phyloP scores from a whole-genome alignment of 2,113 vertebrate genomes.

The Otis tarda region DNA sequence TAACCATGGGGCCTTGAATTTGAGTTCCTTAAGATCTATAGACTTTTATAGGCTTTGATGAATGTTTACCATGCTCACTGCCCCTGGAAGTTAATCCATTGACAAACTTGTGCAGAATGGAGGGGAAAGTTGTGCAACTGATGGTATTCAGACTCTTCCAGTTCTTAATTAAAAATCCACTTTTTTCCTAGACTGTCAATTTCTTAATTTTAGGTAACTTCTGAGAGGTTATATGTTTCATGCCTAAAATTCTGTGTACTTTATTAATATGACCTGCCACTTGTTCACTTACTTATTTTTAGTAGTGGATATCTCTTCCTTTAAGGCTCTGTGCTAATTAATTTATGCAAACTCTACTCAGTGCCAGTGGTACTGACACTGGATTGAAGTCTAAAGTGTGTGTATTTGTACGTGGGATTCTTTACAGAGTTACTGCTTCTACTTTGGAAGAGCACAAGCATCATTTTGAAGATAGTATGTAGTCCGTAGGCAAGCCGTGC shows the following conservation, averaged over 20 bases:
- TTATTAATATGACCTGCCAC: background rate
- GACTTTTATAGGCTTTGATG: background rate
- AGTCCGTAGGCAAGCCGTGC: fast-evolving
- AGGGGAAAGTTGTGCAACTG: background rate
- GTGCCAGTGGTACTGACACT: background rate
- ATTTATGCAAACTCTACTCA: background rate
- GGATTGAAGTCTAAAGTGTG: background rate
- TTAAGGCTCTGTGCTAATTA: background rate
- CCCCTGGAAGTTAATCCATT: background rate
- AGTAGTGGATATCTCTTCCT: background rate
- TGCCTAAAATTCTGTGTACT: background rate
- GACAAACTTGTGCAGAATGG: background rate
- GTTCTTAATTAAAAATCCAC: background rate
- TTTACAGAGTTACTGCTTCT: background rate
- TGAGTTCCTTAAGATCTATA: background rate
- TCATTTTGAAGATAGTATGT: background rate
- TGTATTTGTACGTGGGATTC: background rate
- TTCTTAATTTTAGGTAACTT: background rate
- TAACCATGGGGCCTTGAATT: background rate
- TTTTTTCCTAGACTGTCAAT: background rate
- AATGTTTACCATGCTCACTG: background rate
- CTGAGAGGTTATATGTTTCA: background rate
- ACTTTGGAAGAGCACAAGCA: fast-evolving
- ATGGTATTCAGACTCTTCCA: background rate
- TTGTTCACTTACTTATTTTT: background rate